Evolutionary conservation across 2,113 vertebrate species (phyloP), one percentile per base, ranked within the genome.

Genomic region (Noturus placidus): DNA sequence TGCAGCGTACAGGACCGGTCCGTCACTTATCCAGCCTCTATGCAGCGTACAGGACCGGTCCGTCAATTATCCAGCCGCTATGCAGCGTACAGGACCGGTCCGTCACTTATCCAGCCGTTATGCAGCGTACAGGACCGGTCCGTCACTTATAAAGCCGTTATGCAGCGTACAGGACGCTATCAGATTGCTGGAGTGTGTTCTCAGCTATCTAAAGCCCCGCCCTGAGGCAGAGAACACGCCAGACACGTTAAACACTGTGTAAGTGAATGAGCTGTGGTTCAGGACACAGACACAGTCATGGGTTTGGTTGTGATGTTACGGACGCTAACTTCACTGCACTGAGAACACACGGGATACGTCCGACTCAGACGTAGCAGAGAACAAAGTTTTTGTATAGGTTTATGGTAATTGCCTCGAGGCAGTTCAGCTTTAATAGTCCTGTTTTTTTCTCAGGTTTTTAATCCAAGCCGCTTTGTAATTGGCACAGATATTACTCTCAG

Each of bases 381-480:
- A 22, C 8, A 76, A 46, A 13, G 74, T 14, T 14, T 74, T 50
- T n/a, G 25, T 54, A 54, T 15, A 20, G 7, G 50, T 79, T 30
- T 54, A 17, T 54, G 61, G 50, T 30, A 80, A 42, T 70, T 42
- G 35, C 19, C 10, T 42, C 35, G 25, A 65, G 20, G 56, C 74
- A 54, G 5, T 54, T 50, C 38, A 27, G 42, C 72, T 76, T 30
- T 79, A 54, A 54, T 54, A 54, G 1, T 54, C 2, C 2, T 6
- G 0, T 52, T 79, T 79, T 79, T 42, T 42, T 78, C 30, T 78
- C n/a, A 86, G n/a, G 46, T 86, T 87, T 50, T 82, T 87, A 83
- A 74, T 87, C 46, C 27, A 30, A 65, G 22, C 69, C 72, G 69
- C 69, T 83, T 76, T 87, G 56, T 83, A 83, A 87, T 80, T 87